These are phyloP conservation scores for Phrynosoma platyrhinos DNA, from an alignment of 2,113 vertebrate species.

Conservation along the genomic window DNA sequence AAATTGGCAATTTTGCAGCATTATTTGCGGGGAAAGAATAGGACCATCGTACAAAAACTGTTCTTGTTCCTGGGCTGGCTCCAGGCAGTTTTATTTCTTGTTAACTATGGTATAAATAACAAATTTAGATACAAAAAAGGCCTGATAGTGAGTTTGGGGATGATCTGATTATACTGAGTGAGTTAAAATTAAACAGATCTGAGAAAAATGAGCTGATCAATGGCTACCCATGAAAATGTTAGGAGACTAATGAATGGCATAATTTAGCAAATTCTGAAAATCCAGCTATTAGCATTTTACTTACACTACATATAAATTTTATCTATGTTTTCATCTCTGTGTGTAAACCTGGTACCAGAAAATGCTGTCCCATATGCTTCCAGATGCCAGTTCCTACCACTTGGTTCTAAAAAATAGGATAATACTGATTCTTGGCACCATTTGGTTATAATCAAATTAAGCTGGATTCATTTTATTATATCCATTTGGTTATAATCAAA, in stretches of 20 bases:
- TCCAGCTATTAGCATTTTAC: neutral
- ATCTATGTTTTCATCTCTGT: neutral
- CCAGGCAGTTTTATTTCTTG: neutral
- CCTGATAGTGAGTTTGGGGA: neutral
- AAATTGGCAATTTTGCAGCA: neutral
- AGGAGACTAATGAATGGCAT: fast-evolving
- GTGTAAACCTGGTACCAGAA: slow-evolving; percentile 19
- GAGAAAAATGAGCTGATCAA: neutral
- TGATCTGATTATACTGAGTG: neutral
- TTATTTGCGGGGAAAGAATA: slow-evolving; percentile 1
- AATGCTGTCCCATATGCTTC: neutral
- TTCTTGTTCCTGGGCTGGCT: slow-evolving; percentile 22
- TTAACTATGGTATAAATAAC: neutral
- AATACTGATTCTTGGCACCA: neutral
- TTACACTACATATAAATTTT: neutral
- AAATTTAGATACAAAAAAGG: slow-evolving; percentile 17
- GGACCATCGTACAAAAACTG: neutral
- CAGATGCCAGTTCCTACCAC: neutral
- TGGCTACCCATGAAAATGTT: neutral
- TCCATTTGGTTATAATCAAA: neutral
- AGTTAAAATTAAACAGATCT: slow-evolving; percentile 24
- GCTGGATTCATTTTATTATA: too few relatives aligned
- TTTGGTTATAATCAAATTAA: neutral
- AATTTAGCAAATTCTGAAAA: slow-evolving; percentile 18
- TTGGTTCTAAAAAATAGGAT: neutral